phyloP scores from a whole-genome alignment of 2,888 invertebrate genomes.

The Heteromyza rotundicornis region DNA sequence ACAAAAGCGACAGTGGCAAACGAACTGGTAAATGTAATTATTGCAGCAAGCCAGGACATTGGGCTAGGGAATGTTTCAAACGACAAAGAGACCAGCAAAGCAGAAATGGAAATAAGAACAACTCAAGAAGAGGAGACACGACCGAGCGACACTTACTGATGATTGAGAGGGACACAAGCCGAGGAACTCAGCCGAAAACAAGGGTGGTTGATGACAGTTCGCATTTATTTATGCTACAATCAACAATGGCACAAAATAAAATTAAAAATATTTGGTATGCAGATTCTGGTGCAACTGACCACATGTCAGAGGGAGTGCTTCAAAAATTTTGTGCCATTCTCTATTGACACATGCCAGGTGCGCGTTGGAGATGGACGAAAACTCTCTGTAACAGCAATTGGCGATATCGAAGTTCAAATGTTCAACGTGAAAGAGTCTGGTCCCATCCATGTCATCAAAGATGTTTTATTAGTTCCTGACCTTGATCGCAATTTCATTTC shows the following conservation, averaged over 20 bases:
- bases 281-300: too few relatives aligned
- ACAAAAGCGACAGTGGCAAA: slow-evolving; percentile 15
- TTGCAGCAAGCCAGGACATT: too few relatives aligned
- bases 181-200: too few relatives aligned
- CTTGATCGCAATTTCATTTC: slow-evolving; percentile 23
- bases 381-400: slow-evolving; percentile 13
- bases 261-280: too few relatives aligned
- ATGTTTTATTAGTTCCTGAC: neutral
- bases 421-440: neutral
- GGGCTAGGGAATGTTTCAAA: too few relatives aligned
- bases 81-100: too few relatives aligned
- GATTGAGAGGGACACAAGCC: too few relatives aligned
- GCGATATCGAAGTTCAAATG: neutral
- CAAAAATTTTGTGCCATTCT: slow-evolving; percentile 14
- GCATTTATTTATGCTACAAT: too few relatives aligned
- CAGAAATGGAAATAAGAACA: slow-evolving; percentile 11
- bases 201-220: too few relatives aligned
- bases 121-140: too few relatives aligned
- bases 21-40: slow-evolving; percentile 27
- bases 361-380: slow-evolving; percentile 32
- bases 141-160: too few relatives aligned
- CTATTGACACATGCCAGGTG: slow-evolving; percentile 15
- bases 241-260: too few relatives aligned
- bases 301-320: slow-evolving; percentile 32
- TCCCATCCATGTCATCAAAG: neutral